Evolutionary conservation across 2,888 invertebrate species (phyloP).

Genomic region (Archips crataeganus): DNA sequence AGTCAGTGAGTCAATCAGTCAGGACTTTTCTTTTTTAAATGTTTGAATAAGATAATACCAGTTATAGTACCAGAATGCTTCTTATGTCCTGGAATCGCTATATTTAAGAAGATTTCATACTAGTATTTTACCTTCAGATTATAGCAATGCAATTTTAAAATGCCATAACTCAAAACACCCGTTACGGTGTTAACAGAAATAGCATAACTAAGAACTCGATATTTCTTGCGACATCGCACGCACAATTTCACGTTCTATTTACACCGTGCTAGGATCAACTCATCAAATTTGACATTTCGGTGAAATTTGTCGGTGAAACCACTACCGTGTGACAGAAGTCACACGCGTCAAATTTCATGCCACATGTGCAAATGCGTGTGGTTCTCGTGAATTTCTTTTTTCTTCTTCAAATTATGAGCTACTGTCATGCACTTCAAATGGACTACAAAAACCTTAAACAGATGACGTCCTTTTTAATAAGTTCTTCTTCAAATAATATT

Average conservation of each 20-base stretch:
- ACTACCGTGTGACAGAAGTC: conserved; percentile 67
- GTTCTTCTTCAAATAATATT: too few species aligned
- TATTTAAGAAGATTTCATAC: too few species aligned
- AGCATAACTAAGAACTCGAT: conserved; percentile 45
- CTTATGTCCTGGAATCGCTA: too few species aligned
- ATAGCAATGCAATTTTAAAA: not conserved
- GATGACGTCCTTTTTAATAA: not conserved
- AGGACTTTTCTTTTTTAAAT: too few species aligned
- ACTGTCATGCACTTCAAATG: conserved; percentile 54
- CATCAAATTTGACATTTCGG: conserved; percentile 66
- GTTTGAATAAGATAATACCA: too few species aligned
- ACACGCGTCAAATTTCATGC: conserved; percentile 67
- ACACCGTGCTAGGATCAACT: conserved; percentile 57
- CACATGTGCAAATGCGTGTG: conserved; percentile 72
- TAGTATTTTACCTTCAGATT: too few species aligned
- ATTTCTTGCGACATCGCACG: conserved; percentile 48
- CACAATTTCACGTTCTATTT: conserved; percentile 74
- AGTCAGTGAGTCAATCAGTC: too few species aligned
- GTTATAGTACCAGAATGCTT: too few species aligned
- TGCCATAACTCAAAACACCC: conserved; percentile 19
- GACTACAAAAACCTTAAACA: conserved; percentile 16
- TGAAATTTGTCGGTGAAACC: conserved; percentile 66
- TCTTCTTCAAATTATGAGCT: conserved; percentile 55
- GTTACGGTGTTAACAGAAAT: conserved; percentile 43
- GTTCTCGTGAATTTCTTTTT: conserved; percentile 56